Evolutionary conservation across 2,888 invertebrate genomes (phyloP).

Genomic region (Drosophila aldrichi): DNA sequence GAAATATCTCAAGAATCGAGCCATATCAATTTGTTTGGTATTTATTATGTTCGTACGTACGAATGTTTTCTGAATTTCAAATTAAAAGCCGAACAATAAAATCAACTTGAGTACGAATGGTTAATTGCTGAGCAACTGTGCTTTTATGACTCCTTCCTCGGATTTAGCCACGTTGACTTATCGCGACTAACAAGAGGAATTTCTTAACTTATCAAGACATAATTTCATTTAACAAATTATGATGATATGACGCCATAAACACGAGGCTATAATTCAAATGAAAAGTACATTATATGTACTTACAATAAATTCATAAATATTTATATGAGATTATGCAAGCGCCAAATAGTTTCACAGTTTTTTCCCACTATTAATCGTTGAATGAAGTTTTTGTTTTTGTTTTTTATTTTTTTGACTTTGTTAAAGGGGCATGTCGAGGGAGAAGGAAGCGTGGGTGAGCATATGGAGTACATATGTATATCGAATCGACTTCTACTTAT

Average conservation of each 20-base stretch:
- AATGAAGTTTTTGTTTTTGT: background rate
- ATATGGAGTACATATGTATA: background rate
- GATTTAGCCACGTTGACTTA: constrained; percentile 39
- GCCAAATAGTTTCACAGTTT: background rate
- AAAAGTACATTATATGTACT: constrained; percentile 2
- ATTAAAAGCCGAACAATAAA: constrained; percentile 8
- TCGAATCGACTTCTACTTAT: background rate
- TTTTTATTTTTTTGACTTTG: background rate
- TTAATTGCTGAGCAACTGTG: constrained; percentile 40
- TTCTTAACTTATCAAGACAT: constrained; percentile 59
- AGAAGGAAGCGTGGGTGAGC: background rate
- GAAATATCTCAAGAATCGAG: constrained; percentile 15
- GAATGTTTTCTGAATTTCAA: constrained; percentile 9
- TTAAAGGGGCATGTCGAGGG: background rate
- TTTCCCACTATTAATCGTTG: background rate
- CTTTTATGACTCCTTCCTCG: constrained; percentile 36
- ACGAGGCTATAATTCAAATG: constrained; percentile 17
- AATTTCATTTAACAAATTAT: constrained; percentile 56
- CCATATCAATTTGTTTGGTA: constrained; percentile 22
- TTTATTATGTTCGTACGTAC: constrained; percentile 2
- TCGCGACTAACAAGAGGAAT: constrained; percentile 48
- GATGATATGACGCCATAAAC: constrained; percentile 47
- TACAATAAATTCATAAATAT: constrained; percentile 35
- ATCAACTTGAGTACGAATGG: constrained; percentile 11
- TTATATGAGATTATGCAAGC: constrained; percentile 17